Evolutionary conservation across 2,888 invertebrate species (phyloP), one percentile per base, ranked within the genome.

Genomic region (Troides oblongomaculatus): DNA sequence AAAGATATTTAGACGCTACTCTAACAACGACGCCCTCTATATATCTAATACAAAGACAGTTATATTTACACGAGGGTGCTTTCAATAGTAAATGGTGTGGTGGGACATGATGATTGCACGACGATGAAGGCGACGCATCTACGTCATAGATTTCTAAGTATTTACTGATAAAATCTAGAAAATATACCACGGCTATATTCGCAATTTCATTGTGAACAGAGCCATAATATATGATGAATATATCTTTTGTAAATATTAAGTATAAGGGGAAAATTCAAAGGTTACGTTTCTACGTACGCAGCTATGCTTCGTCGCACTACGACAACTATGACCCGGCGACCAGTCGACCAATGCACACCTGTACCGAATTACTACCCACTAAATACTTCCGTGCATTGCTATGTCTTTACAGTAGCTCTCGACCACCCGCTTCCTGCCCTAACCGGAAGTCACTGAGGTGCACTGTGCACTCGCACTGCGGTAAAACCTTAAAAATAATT

Each of bases 401-500:
- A 10, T 6, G 5, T 6, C 1, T 18, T 5, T 53, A 53, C 39
- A 10, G 10, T 10, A 1, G 7, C 39, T 10, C 39, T 10, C 39
- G 8, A 39, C 6, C 1, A 1, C 1, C 6, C 39, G 0, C 39
- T 1, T 39, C 10, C 1, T 39, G 39, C 10, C 10, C 30, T 30
- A 3, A 5, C 30, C 30, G 30, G 30, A 4, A 5, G 39, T 39
- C 7, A 10, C 39, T 8, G 7, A 21, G 21, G 21, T 21, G 21
- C 7, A 10, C 39, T 10, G 53, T 14, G 21, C 21, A 71, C 66
- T 60, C 71, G 71, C 71, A 70, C 71, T 69, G 73, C 73, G 66
- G 69, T 71, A 73, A 65, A n/a, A 30, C 64, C 66, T 66, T 64
- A 69, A 66, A 62, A 68, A 64, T 62, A 64, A 69, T 68, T 71